A percentile compares a stretch with the other conserved stretches of the same genome.
These are phyloP conservation scores for Protomyctophum bolini DNA, from an alignment of 2,113 vertebrate genomes.

Conservation along the genomic window DNA sequence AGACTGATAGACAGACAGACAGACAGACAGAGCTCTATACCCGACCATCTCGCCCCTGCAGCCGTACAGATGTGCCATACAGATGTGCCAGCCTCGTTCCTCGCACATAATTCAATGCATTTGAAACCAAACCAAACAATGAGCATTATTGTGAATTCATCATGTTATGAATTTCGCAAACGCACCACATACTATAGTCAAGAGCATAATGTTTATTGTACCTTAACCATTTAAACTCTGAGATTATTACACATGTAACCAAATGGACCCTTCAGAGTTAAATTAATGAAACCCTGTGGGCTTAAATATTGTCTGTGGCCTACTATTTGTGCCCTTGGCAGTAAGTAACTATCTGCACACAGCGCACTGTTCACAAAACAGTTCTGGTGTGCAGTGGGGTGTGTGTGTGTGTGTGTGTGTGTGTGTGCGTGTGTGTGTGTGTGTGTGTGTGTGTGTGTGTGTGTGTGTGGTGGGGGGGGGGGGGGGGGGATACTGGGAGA, in stretches of 20 bases:
- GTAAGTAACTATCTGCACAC: conserved; percentile 20
- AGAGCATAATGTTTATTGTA: too few species aligned
- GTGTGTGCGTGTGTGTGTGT: too few species aligned
- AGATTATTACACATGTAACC: too few species aligned
- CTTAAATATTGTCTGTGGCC: not conserved
- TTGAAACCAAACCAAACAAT: conserved; percentile 31
- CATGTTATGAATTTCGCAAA: not conserved
- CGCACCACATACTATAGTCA: not conserved
- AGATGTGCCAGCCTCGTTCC: conserved; percentile 23
- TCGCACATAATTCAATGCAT: conserved; percentile 45
- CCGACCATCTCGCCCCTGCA: conserved; percentile 54
- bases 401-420: too few species aligned
- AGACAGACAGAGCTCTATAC: conserved; percentile 27
- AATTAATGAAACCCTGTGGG: conserved; percentile 3
- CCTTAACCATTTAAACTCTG: too few species aligned
- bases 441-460: too few species aligned
- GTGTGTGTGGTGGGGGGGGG: too few species aligned
- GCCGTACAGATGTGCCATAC: conserved; percentile 71
- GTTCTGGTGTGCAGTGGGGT: conserved; percentile 57
- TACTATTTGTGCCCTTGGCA: conserved; percentile 28
- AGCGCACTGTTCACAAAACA: conserved; percentile 78
- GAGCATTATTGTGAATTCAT: conserved; percentile 21
- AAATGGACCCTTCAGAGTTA: not conserved
- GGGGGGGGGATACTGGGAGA: conserved; percentile 85
- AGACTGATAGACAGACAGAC: conserved; percentile 33